These are phyloP conservation scores for Nothoprocta pentlandii DNA, from an alignment of 2,113 vertebrate genomes.

Conservation along the genomic window DNA sequence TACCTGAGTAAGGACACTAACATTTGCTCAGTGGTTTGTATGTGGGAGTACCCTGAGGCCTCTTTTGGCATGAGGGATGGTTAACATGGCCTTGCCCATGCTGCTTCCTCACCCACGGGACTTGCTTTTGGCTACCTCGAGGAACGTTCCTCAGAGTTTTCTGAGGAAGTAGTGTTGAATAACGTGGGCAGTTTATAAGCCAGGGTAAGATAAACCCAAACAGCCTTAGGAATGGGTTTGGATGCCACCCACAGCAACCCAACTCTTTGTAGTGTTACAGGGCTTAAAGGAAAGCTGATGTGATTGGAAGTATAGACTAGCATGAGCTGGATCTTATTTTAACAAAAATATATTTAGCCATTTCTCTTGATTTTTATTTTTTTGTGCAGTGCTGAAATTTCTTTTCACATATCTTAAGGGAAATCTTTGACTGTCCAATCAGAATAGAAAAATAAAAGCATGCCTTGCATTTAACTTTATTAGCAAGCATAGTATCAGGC, in stretches of 20 bases:
- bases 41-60: neutral
- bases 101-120: neutral
- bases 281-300: neutral
- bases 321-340: neutral
- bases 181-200: neutral
- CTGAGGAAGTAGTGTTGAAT: neutral
- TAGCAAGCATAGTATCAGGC: conserved; percentile 63
- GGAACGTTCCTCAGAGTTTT: neutral
- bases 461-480: conserved; percentile 66
- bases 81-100: neutral
- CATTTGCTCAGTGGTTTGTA: neutral
- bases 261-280: neutral
- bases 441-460: conserved; percentile 39
- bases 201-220: neutral
- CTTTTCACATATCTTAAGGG: conserved; percentile 1
- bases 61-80: neutral
- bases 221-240: neutral
- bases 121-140: neutral
- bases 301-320: neutral
- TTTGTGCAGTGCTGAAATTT: neutral
- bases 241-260: neutral
- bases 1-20: neutral
- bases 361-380: neutral
- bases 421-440: conserved; percentile 35
- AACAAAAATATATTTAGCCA: neutral